A percentile compares a stretch with the other conserved stretches of the same genome.
These are phyloP conservation scores for Pao palembangensis DNA, from an alignment of 2,113 vertebrate genomes.

Conservation along the genomic window DNA sequence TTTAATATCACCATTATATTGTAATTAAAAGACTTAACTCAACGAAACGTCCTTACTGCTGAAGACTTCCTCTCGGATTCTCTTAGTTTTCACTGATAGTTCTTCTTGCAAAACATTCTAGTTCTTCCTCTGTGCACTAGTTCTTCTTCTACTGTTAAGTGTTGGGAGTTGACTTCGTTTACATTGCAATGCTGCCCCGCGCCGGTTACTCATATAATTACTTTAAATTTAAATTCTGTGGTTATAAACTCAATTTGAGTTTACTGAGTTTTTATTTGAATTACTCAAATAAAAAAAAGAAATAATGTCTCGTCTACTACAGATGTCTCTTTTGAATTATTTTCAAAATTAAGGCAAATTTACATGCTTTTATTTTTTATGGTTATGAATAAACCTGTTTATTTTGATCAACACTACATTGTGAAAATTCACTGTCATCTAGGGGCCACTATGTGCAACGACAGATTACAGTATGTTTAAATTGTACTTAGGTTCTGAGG, in stretches of 20 bases:
- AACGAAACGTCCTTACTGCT: slow-evolving; percentile 14
- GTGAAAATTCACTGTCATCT: neutral
- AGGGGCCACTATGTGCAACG: neutral
- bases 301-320: no score
- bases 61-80: neutral
- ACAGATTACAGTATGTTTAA: neutral
- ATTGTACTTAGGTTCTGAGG: neutral
- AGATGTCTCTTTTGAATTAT: neutral
- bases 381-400: no score
- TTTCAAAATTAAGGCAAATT: neutral
- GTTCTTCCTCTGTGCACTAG: no score
- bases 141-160: neutral
- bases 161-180: rapidly evolving
- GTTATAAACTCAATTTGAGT: no score
- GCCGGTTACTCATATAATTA: neutral
- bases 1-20: neutral
- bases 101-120: neutral
- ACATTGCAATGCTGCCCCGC: neutral
- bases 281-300: no score
- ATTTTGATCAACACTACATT: no score
- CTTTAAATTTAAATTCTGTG: neutral
- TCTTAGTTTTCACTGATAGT: slow-evolving; percentile 1
- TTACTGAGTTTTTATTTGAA: no score
- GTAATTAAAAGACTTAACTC: rapidly evolving
- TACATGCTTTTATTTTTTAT: no score